Conservation (phyloP, 2,888 invertebrate species). For the Hemistola chrysoprasaria region DNA sequence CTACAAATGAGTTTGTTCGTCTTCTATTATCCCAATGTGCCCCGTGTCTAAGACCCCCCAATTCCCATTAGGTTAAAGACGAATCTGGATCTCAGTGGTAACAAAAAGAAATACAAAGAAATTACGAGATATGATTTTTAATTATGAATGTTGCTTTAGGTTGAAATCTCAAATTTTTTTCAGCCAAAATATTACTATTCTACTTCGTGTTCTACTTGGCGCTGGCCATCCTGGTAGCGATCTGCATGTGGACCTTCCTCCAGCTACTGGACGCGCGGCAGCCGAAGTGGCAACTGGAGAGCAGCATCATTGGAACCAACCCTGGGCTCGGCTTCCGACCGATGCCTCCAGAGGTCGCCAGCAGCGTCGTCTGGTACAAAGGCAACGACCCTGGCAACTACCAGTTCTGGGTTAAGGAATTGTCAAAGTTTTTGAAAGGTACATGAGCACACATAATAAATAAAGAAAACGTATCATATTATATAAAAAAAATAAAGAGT, state of each 20-base stretch:
- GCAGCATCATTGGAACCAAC: constrained; percentile 96
- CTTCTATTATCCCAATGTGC: no score
- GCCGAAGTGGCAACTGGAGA: constrained; percentile 93
- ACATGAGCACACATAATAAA: no score
- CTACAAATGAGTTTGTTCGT: no score
- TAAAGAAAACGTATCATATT: no score
- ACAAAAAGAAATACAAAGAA: no score
- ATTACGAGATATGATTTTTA: no score
- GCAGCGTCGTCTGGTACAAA: constrained; percentile 97
- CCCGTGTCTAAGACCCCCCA: no score
- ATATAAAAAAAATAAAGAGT: no score
- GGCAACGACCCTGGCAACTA: constrained; percentile 90
- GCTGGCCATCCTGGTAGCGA: constrained; percentile 94
- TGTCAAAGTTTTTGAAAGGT: constrained; percentile 89
- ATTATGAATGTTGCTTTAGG: no score
- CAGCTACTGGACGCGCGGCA: constrained; percentile 94
- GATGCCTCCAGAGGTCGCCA: constrained; percentile 93
- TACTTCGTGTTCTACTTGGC: constrained; percentile 96
- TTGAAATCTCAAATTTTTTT: no score
- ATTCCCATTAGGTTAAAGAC: no score
- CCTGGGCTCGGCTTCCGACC: constrained; percentile 98
- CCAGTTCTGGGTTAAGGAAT: constrained; percentile 88
- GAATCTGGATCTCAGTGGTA: no score
- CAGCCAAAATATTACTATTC: constrained; percentile 97
- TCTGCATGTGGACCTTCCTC: constrained; percentile 97